These are phyloP conservation scores for Lipophrys pholis DNA, from an alignment of 2,113 vertebrate genomes.

Conservation along the genomic window DNA sequence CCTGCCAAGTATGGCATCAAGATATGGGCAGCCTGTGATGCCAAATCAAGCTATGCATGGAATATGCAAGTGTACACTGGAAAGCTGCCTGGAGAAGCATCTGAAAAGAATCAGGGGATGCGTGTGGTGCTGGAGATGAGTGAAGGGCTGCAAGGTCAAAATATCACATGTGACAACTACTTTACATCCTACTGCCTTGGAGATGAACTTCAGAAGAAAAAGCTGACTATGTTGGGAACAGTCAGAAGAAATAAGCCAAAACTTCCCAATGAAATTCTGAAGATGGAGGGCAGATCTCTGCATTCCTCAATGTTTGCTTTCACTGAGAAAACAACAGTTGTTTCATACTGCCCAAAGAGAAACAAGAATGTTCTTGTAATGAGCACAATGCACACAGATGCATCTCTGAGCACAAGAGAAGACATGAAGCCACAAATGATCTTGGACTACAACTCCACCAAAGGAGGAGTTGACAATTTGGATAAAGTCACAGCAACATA, in stretches of 20 bases:
- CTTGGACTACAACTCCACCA: conserved; percentile 27
- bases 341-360: conserved; percentile 23
- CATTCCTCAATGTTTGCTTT: conserved; percentile 25
- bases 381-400: neutral
- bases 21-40: no score
- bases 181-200: no score
- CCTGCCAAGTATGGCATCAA: no score
- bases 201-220: no score
- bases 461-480: conserved; percentile 25
- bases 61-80: no score
- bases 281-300: conserved; percentile 13
- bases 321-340: conserved; percentile 12
- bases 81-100: neutral
- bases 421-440: no score
- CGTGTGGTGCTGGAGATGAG: neutral
- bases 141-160: conserved; percentile 8
- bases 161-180: no score
- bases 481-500: conserved; percentile 24
- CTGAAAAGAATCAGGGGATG: conserved; percentile 9
- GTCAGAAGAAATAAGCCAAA: no score
- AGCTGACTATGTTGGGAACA: no score
- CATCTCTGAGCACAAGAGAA: neutral
- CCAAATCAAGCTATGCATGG: no score
- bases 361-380: neutral
- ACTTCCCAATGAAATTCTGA: conserved; percentile 21